Evolutionary conservation across 2,113 vertebrate species (phyloP), one percentile per base, ranked within the genome.

Genomic region (Clarias gariepinus): DNA sequence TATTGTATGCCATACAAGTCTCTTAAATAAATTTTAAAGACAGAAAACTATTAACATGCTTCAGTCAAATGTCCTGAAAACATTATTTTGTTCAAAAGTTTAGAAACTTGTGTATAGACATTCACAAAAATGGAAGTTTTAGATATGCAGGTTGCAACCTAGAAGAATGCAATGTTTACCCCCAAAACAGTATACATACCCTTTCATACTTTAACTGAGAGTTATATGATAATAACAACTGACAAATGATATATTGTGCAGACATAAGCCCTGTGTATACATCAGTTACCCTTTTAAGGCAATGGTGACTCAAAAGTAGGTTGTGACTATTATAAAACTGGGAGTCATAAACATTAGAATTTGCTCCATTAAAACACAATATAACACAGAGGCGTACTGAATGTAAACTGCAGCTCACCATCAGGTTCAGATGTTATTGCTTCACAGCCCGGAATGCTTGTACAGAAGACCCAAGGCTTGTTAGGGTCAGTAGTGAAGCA

Each of bases 401-500:
- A 87, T 82, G 53, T 15, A 68, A 78, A 28, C 23, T 64, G 15
- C 84, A 25, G 63, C 91, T 94, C 84, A 95, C 95, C 94, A 1
- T 86, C 92, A 84, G 92, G 81, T 28, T 89, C 89, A 9, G 85
- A 81, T 80, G 88, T 91, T 85, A 91, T 90, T 74, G 90, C 68
- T 73, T 96, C 96, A 0, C 98, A 99, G 91, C 96, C 97, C 36
- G 96, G 97, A 91, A 99, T 98, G 93, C 97, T 96, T 87, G 95
- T 97, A 90, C 98, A 99, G 93, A 96, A 96, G 89, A 97, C 97
- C 53, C 94, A 95, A 66, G 96, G 96, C 89, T 97, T 95, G 88
- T 96, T 97, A 87, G 97, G 96, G 91, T 99, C 96, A 58, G 95
- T 97, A 66, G 98, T 99, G 93, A 99, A 99, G 93, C 98, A 99